Conservation (phyloP, 2,888 invertebrate species). For the Pyrgus malvae region DNA sequence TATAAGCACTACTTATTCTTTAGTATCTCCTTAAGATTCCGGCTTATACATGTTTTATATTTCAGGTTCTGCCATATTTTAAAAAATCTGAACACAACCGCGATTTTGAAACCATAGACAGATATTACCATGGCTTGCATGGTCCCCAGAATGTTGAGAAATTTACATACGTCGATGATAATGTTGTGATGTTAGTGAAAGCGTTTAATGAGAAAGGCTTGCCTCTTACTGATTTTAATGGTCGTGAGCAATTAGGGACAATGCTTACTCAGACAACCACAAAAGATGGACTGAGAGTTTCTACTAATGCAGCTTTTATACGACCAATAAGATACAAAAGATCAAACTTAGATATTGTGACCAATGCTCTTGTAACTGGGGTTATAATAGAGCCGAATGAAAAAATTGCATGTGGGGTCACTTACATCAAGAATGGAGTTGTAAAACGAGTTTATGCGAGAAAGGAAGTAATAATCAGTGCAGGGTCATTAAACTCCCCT, state of each 20-base stretch:
- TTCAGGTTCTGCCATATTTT: slow-evolving; percentile 84
- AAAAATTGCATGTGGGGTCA: slow-evolving; percentile 53
- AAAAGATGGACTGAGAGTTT: slow-evolving; percentile 79
- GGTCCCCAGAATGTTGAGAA: slow-evolving; percentile 84
- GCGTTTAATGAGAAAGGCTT: slow-evolving; percentile 83
- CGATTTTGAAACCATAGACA: slow-evolving; percentile 69
- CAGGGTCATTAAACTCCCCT: slow-evolving; percentile 82
- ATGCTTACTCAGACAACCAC: slow-evolving; percentile 83
- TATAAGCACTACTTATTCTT: slow-evolving; percentile 4
- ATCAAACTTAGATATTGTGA: slow-evolving; percentile 71
- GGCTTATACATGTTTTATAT: not conserved
- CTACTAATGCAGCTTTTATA: slow-evolving; percentile 84
- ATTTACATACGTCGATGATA: slow-evolving; percentile 81
- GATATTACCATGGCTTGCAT: slow-evolving; percentile 76
- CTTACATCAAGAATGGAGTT: slow-evolving; percentile 47
- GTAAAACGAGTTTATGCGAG: slow-evolving; percentile 52
- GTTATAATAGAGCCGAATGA: slow-evolving; percentile 73
- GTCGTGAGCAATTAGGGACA: slow-evolving; percentile 79
- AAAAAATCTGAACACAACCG: slow-evolving; percentile 84
- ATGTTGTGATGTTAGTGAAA: slow-evolving; percentile 74
- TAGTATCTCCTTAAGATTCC: not conserved
- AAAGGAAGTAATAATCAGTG: slow-evolving; percentile 83
- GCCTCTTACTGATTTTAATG: slow-evolving; percentile 80
- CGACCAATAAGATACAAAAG: slow-evolving; percentile 79
- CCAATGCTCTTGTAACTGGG: slow-evolving; percentile 77